phyloP scores from a whole-genome alignment of 1,140 invertebrate species.

The Muscidifurax raptorellus region DNA sequence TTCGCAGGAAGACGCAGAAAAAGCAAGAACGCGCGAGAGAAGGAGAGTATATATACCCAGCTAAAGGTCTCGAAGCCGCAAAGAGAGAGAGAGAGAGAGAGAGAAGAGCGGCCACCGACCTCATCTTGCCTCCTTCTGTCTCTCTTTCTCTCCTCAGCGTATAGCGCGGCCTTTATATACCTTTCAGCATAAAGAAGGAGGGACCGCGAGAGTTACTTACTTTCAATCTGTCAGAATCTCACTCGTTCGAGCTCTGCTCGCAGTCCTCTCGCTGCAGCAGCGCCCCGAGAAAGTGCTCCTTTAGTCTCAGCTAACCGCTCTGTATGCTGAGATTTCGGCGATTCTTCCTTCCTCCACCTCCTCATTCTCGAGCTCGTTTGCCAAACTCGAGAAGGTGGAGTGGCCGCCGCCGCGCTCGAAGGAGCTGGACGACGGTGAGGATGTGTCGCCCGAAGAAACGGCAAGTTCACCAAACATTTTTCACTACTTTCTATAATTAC shows the following conservation, averaged over 20 bases:
- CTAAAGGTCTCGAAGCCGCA: slow-evolving; percentile 27
- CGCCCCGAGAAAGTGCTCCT: slow-evolving; percentile 44
- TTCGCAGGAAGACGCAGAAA: background rate
- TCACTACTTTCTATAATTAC: too few species aligned
- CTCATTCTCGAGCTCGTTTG: slow-evolving; percentile 23
- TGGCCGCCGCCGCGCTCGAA: background rate
- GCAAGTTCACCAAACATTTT: background rate
- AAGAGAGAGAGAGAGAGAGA: background rate
- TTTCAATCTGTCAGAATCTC: slow-evolving; percentile 55
- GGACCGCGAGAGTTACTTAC: slow-evolving; percentile 46
- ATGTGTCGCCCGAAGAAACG: background rate
- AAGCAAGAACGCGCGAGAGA: slow-evolving; percentile 12
- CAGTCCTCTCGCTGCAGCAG: slow-evolving; percentile 5
- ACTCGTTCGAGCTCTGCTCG: background rate
- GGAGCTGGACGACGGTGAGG: background rate
- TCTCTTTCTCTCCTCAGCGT: background rate
- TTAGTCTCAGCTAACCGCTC: slow-evolving; percentile 28
- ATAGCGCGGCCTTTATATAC: slow-evolving; percentile 1
- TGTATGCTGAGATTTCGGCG: slow-evolving; percentile 31
- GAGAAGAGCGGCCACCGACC: slow-evolving; percentile 36
- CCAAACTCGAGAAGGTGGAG: slow-evolving; percentile 34
- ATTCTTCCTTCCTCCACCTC: slow-evolving; percentile 16
- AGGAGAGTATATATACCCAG: too few species aligned
- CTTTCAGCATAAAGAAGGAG: slow-evolving; percentile 39
- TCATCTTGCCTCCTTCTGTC: background rate